A percentile compares a stretch with the other conserved stretches of the same genome.
Evolutionary conservation across 2,888 invertebrate species (phyloP).

Genomic region (Shargacucullia verbasci): DNA sequence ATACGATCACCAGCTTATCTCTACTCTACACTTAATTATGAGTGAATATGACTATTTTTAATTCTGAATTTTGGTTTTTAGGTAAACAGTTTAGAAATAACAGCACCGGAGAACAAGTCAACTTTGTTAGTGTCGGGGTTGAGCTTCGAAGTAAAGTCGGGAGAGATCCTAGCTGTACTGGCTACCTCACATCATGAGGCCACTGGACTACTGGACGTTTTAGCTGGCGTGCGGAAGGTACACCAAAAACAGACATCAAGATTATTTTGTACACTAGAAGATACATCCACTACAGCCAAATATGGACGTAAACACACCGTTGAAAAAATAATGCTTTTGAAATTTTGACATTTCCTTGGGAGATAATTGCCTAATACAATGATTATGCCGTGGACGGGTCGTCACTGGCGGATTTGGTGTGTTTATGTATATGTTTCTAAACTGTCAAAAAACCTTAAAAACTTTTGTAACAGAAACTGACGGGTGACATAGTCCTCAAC

Average conservation of each 20-base stretch:
- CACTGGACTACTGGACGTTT: slow-evolving; percentile 94
- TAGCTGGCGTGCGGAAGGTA: slow-evolving; percentile 92
- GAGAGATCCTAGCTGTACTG: slow-evolving; percentile 97
- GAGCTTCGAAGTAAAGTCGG: slow-evolving; percentile 96
- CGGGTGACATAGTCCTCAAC: slow-evolving; percentile 95
- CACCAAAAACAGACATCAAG: background rate
- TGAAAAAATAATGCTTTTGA: no score
- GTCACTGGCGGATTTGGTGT: no score
- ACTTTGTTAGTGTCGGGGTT: slow-evolving; percentile 92
- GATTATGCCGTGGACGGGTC: no score
- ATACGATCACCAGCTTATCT: no score
- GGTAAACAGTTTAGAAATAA: slow-evolving; percentile 91
- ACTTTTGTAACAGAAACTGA: slow-evolving; percentile 78
- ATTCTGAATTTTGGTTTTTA: slow-evolving; percentile 60
- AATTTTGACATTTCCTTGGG: no score
- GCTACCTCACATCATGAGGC: slow-evolving; percentile 96
- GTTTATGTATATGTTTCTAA: no score
- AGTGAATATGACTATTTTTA: background rate
- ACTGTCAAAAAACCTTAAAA: no score
- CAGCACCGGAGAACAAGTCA: slow-evolving; percentile 87
- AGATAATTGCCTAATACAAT: no score
- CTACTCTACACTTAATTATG: no score
- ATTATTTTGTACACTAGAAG: background rate
- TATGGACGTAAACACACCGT: no score
- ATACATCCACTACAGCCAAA: no score